Conservation (phyloP, 2,888 invertebrate species). For the Charanyca ferruginea region DNA sequence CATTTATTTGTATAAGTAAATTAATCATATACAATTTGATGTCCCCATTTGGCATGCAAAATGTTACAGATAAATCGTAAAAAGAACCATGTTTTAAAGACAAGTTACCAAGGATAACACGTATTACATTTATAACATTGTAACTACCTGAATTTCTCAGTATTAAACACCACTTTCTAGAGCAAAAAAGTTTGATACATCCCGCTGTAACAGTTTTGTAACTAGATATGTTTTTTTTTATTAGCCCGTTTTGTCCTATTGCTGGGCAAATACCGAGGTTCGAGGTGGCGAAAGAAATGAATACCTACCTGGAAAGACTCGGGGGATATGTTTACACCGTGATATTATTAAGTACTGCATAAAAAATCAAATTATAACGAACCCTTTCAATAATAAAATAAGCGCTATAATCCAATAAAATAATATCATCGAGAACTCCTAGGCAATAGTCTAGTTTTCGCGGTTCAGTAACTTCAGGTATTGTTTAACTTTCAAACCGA, state of each 20-base stretch:
- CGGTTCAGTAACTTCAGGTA: neutral
- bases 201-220: neutral
- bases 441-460: neutral
- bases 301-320: too few relatives aligned
- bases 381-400: too few relatives aligned
- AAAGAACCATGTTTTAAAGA: neutral
- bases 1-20: too few relatives aligned
- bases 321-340: too few relatives aligned
- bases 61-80: neutral
- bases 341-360: too few relatives aligned
- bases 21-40: neutral
- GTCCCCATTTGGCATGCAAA: neutral
- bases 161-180: neutral
- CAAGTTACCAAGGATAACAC: too few relatives aligned
- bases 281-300: too few relatives aligned
- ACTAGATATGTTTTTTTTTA: neutral
- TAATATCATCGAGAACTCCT: neutral
- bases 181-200: neutral
- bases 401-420: neutral
- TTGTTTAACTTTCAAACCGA: constrained; percentile 22
- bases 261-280: too few relatives aligned
- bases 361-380: too few relatives aligned
- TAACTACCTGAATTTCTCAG: neutral
- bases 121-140: too few relatives aligned
- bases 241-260: too few relatives aligned